Conservation (phyloP, 2,888 invertebrate genomes). For the Callimorpha dominula region DNA sequence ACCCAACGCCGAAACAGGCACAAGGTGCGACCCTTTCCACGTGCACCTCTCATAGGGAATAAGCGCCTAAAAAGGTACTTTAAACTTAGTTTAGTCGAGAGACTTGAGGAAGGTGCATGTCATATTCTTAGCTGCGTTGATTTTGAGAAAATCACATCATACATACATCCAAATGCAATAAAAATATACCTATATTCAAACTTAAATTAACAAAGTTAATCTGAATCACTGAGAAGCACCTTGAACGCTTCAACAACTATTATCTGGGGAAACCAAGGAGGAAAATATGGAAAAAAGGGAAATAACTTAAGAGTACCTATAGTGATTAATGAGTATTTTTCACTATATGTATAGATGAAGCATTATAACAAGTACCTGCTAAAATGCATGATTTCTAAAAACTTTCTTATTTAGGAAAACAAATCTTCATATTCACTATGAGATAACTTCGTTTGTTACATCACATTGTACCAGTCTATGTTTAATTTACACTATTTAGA, state of each 20-base stretch:
- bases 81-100: no score
- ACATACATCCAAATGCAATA: no score
- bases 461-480: background rate
- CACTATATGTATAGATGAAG: background rate
- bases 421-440: background rate
- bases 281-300: background rate
- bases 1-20: no score
- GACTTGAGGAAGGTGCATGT: no score
- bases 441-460: background rate
- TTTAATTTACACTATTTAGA: background rate
- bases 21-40: no score
- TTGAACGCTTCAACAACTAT: background rate
- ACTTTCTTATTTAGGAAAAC: background rate
- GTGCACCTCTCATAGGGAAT: no score
- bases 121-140: no score
- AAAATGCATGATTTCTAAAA: background rate
- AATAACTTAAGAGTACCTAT: background rate
- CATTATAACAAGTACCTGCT: background rate
- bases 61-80: no score
- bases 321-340: no score
- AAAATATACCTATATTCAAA: no score
- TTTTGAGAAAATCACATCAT: no score
- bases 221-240: background rate
- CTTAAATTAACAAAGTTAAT: no score
- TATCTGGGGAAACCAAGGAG: background rate